Base-by-base conservation (phyloP, 1,140 invertebrate genomes). In the Hesperophylax magnus region DNA sequence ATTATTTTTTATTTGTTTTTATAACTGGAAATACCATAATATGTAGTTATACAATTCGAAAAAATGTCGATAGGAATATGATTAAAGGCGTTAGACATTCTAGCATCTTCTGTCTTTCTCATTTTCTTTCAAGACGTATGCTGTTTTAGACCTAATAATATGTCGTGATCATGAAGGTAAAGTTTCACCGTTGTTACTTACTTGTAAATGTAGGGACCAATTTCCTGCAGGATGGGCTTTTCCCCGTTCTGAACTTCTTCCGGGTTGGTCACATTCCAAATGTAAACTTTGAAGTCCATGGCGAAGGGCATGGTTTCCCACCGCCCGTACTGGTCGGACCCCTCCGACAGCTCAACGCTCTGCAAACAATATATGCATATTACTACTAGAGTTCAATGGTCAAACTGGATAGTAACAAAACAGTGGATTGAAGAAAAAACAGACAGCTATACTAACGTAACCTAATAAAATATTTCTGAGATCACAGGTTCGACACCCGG, bases 181-280 rank as follows among this genome's bases (percentile, higher is more conserved):
- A n/a, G n/a, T n/a, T n/a, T n/a, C 5, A 18, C 17, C 1, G 54
- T 58, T 20, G 5, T 11, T 8, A 85, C 86, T 88, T 86, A 93
- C 92, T 90, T 87, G 85, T 92, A 93, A 63, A 90, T 85, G 84
- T 91, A 93, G 3, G 92, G 92, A 74, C 92, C 91, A 18, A 91
- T 85, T 88, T 93, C 77, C 1, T 65, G 7, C 15, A 67, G 1
- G 15, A 34, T 54, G 0, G 77, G 77, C 18, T 78, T 65, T 34
- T 67, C 63, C 15, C 77, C 77, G 8, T 27, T 20, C 31, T 34
- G 11, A 3, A 78, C 87, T 39, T 92, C 92, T 0, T 90, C 87
- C 1, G 88, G 86, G 86, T 95, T 95, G 22, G 89, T 91, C 0
- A 94, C 87, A 85, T 94, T 92, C 86, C 94, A 94, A 27, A 94